Evolutionary conservation across 2,797 vertebrate species (phyloP).

Genomic region (Alosa sapidissima): DNA sequence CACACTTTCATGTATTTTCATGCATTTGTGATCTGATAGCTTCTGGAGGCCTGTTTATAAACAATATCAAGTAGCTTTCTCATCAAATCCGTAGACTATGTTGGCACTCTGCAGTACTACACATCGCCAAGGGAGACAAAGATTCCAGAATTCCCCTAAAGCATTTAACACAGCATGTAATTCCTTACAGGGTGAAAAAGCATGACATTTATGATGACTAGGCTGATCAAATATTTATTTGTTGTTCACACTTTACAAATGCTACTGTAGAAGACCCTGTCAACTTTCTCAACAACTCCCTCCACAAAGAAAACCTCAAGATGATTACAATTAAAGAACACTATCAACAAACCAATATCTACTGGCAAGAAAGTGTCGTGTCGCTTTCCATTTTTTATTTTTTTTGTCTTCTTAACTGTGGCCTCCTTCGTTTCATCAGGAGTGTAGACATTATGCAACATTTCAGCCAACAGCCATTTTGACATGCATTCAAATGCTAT

Average conservation of each 20-base stretch:
- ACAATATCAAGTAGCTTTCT: neutral
- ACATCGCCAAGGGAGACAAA: neutral
- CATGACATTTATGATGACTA: neutral
- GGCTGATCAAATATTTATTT: conserved; percentile 2
- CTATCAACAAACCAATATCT: neutral
- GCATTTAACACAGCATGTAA: neutral
- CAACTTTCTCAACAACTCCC: neutral
- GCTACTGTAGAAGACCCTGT: neutral
- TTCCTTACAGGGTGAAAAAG: neutral
- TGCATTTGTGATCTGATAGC: neutral
- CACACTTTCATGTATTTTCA: neutral
- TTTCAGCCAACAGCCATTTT: conserved; percentile 47
- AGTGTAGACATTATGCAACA: conserved; percentile 47
- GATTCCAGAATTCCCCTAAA: neutral
- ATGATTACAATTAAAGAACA: neutral
- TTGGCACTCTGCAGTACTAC: neutral
- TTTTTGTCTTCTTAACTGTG: neutral
- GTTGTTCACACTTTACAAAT: neutral
- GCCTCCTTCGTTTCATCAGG: neutral
- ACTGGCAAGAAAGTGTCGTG: neutral
- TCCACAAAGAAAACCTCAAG: neutral
- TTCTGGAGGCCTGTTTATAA: neutral
- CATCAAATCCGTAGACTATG: neutral
- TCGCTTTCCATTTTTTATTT: neutral
- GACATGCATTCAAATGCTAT: conserved; percentile 44